Conservation (phyloP, 2,113 vertebrate genomes). For the Lonchura striata region DNA sequence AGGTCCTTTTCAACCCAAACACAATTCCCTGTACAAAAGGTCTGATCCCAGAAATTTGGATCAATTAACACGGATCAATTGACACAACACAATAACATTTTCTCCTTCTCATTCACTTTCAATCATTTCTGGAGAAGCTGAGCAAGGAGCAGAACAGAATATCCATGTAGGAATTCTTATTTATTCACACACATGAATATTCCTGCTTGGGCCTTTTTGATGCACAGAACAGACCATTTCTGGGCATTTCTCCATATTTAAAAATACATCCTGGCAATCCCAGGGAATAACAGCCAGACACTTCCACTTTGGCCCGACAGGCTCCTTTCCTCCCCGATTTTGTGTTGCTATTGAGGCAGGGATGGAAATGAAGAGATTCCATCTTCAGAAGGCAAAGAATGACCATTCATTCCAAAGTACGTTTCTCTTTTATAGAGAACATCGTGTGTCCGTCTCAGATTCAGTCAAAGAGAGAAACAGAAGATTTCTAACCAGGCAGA, state of each 20-base stretch:
- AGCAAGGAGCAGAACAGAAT: background rate
- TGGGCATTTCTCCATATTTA: constrained; percentile 29
- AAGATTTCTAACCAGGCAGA: too few relatives aligned
- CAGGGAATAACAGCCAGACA: background rate
- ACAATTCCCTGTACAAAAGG: background rate
- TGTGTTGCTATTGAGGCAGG: too few relatives aligned
- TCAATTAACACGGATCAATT: fast-evolving
- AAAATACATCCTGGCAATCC: background rate
- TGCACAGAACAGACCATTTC: background rate
- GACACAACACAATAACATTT: background rate
- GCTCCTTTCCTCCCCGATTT: background rate
- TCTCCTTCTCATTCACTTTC: background rate
- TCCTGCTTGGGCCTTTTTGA: background rate
- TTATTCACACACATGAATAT: background rate
- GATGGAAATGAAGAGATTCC: too few relatives aligned
- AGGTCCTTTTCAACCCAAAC: background rate
- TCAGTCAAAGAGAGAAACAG: too few relatives aligned
- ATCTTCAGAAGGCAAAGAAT: too few relatives aligned
- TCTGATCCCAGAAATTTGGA: background rate
- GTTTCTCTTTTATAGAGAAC: too few relatives aligned
- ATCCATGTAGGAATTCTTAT: background rate
- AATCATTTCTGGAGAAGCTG: background rate
- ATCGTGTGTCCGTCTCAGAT: too few relatives aligned
- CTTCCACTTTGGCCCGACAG: constrained; percentile 1
- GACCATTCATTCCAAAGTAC: too few relatives aligned